phyloP scores from a whole-genome alignment of 2,888 invertebrate species.

The Chloroclystis v-ata region DNA sequence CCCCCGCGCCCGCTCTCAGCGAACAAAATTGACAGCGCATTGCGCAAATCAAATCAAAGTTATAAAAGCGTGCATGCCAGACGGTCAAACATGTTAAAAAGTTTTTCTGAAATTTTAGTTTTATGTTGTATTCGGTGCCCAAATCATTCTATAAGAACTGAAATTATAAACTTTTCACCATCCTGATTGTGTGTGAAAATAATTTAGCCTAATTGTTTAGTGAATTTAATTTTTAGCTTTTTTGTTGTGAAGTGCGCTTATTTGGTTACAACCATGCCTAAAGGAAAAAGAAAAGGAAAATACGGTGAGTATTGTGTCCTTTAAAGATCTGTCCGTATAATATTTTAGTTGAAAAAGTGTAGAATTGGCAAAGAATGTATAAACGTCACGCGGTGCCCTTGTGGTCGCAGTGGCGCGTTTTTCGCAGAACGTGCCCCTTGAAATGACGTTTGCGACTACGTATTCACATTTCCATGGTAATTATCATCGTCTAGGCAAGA shows the following conservation, averaged over 20 bases:
- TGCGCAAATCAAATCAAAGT: conserved; percentile 61
- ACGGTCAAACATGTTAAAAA: conserved; percentile 85
- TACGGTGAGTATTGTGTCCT: conserved; percentile 74
- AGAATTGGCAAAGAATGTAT: conserved; percentile 59
- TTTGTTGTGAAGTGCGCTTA: conserved; percentile 54
- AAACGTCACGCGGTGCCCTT: conserved; percentile 77
- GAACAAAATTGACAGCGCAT: conserved; percentile 57
- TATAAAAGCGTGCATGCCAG: conserved; percentile 68
- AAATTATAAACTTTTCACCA: conserved; percentile 85
- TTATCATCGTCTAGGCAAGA: conserved; percentile 25
- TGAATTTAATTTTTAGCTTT: conserved; percentile 77
- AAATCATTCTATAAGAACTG: conserved; percentile 84
- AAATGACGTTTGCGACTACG: conserved; percentile 54
- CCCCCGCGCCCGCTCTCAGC: conserved; percentile 7
- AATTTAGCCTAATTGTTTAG: conserved; percentile 64
- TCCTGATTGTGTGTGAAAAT: conserved; percentile 83
- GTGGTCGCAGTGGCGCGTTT: conserved; percentile 53
- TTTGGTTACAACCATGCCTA: conserved; percentile 81
- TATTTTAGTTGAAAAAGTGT: conserved; percentile 25
- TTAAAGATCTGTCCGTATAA: conserved; percentile 2
- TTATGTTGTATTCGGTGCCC: conserved; percentile 84
- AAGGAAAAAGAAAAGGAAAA: conserved; percentile 87
- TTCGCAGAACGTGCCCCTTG: conserved; percentile 42
- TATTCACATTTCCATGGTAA: not conserved
- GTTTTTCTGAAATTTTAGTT: conserved; percentile 83